Evolutionary conservation across 37 sponge, comb jelly and placozoan species (phyloP), one percentile per base, ranked within the genome.

Genomic region (Mnemiopsis leidyi): DNA sequence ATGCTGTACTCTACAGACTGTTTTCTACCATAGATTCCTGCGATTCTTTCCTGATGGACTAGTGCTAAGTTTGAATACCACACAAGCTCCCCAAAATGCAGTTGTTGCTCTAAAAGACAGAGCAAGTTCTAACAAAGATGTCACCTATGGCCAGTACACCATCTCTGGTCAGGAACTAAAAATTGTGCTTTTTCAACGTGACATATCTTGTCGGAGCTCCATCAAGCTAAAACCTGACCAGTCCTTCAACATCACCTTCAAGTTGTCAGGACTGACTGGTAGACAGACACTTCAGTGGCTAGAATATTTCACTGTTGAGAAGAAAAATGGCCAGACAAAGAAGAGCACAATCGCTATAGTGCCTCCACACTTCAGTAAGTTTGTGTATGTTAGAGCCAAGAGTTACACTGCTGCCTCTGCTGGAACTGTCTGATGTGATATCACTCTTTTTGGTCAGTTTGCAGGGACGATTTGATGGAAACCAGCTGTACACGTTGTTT

Each of bases 1-100:
- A 18, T 85, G 90, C 61, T 85, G 90, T 61, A 40, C 90, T 0
- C 90, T 85, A 0, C 90, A 85, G 35, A 85, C 90, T 29, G 90
- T 85, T 0, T 85, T 85, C 48, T 85, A 85, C 61, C 90, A 85
- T 26, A 40, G 90, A 3, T 85, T 85, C 26, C 35, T 85, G n/a
- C 32, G 90, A 7, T 85, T 85, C 48, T 85, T 85, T 61, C 16
- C 36, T 38, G 90, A 85, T 40, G 90, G 90, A n/a, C 90, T 85
- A 5, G 90, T 85, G 0, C 32, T 85, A 3, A 61, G 90, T 32
- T 25, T 85, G 2, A 85, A 28, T 5, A 40, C 90, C 26, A 38
- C 90, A 85, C 33, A 23, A 33, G 38, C 90, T 28, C 90, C 90
- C 9, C 90, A 85, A 37, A 28, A 85, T 16, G 48, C 35, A 0